Evolutionary conservation across 2,797 vertebrate species (phyloP), one percentile per base, ranked within the genome.

Genomic region (Psittacula echo): DNA sequence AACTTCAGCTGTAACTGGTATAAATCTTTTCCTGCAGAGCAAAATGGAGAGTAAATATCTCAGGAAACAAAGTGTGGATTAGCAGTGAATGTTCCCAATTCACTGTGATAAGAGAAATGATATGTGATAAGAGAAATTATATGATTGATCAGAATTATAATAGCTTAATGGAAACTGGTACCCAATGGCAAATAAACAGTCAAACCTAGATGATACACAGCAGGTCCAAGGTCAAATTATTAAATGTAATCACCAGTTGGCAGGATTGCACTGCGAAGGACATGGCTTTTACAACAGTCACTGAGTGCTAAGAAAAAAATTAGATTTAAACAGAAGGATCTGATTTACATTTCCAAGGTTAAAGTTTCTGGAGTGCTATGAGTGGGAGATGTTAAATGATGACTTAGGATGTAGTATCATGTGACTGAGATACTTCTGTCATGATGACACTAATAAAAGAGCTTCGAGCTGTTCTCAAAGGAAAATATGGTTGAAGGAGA

Each of bases 291-390:
- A 54, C 37, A 77, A 13, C 13, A 80, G 34, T 29, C 19, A 20
- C 11, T 78, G 30, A 84, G 54, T 51, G 21, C 72, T 70, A 48
- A 81, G 64, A 15, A 66, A 67, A 67, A 65, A 42, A 5, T 56
- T 44, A 29, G 29, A 61, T 67, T 84, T 85, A 87, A 87, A 72
- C 61, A 87, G 70, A 87, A 82, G 14, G 13, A 45, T 39, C 64
- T 82, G 51, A 82, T 90, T 90, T 92, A 30, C 67, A 56, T 67
- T 89, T 90, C 83, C 87, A 87, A 92, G 51, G 23, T 74, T 86
- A 60, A 71, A 73, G 67, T 84, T 88, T 82, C 41, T 76, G 83
- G 74, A 88, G 67, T 79, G 27, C 32, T 47, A 1, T 76, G 64
- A 87, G 74, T 87, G 23, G 71, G 44, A 94, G 37, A 92, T 58